Evolutionary conservation across 2,113 vertebrate genomes (phyloP).

Genomic region (Aix galericulata): DNA sequence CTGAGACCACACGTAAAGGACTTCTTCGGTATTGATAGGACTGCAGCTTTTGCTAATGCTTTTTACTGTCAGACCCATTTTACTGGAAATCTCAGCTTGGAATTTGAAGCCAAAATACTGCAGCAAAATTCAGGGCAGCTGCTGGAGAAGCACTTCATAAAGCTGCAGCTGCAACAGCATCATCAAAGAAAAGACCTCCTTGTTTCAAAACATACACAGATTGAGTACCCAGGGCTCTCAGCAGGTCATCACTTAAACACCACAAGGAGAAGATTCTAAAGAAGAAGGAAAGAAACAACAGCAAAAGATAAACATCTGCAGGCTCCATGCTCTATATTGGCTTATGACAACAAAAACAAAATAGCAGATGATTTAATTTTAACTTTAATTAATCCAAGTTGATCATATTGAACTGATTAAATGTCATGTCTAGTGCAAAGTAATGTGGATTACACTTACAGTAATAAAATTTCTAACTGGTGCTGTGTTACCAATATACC

Average conservation of each 20-base stretch:
- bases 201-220: neutral
- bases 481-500: neutral
- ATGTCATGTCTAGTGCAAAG: neutral
- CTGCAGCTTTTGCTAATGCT: neutral
- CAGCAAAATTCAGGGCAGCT: constrained; percentile 18
- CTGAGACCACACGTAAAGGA: neutral
- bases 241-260: neutral
- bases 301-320: neutral
- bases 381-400: constrained; percentile 25
- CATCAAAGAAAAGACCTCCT: neutral
- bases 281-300: neutral
- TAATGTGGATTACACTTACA: neutral
- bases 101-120: neutral
- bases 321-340: neutral
- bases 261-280: neutral
- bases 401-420: constrained; percentile 33
- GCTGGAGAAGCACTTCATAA: neutral
- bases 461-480: neutral
- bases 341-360: constrained; percentile 28
- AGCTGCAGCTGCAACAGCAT: neutral
- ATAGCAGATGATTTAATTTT: neutral
- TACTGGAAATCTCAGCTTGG: neutral
- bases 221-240: neutral
- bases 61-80: neutral
- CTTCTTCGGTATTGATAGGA: neutral